These are phyloP conservation scores for Porites cylindrica DNA, from an alignment of 92 coral and sea anemone genomes.

Conservation along the genomic window DNA sequence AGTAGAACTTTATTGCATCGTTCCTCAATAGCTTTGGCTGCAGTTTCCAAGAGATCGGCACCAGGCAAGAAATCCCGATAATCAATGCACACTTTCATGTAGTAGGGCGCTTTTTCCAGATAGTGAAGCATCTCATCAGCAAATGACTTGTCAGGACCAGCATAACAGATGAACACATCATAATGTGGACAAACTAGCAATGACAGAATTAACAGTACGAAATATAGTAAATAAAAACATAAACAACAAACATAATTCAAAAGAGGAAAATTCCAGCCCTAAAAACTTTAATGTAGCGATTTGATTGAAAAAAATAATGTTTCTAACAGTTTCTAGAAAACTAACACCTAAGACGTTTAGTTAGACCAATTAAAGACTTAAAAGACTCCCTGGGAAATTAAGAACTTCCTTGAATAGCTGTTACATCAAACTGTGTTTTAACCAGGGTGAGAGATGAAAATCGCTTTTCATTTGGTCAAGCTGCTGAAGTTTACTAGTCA, in stretches of 20 bases:
- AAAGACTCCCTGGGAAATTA: too few species aligned
- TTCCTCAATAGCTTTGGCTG: constrained; percentile 74
- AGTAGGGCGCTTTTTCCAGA: constrained; percentile 81
- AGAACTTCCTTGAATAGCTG: too few species aligned
- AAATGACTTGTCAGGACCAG: constrained; percentile 75
- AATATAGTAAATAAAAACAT: neutral
- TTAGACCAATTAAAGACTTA: too few species aligned
- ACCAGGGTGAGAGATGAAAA: too few species aligned
- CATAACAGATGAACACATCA: constrained; percentile 91
- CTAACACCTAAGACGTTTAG: too few species aligned
- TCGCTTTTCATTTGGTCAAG: too few species aligned
- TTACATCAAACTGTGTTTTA: too few species aligned
- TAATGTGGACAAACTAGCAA: constrained; percentile 42
- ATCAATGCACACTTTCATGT: constrained; percentile 79
- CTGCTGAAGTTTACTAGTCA: too few species aligned
- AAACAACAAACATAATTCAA: neutral
- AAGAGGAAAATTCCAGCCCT: too few species aligned
- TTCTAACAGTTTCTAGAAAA: too few species aligned
- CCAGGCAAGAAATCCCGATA: constrained; percentile 86
- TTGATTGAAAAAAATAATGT: too few species aligned
- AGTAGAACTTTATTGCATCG: constrained; percentile 79
- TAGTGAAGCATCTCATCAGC: constrained; percentile 69
- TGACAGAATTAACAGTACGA: neutral
- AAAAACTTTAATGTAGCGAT: too few species aligned
- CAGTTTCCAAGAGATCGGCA: constrained; percentile 36